Evolutionary conservation across 1,140 invertebrate genomes (phyloP), one percentile per base, ranked within the genome.

Genomic region (Pomacea maculata): DNA sequence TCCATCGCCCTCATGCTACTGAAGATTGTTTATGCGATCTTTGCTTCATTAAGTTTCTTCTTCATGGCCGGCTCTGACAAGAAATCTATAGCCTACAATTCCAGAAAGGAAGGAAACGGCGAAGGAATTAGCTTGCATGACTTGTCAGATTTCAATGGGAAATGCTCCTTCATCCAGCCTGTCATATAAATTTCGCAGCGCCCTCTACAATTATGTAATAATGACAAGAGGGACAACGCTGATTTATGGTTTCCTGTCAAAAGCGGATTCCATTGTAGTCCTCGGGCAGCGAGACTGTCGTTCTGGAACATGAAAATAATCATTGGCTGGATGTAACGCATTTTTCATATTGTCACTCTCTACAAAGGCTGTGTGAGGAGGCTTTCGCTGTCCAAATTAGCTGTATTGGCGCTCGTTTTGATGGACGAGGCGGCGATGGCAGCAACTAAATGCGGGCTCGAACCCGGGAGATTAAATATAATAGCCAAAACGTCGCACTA

Each of bases 191-290:
- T 78, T 67, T 78, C 67, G 45, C 65, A 54, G 11, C 29, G n/a
- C 77, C 11, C 25, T 78, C 65, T 19, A 78, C 77, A 78, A 78
- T 78, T 78, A 78, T 78, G 77, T 78, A 70, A 78, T 78, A 78
- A 78, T 78, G 65, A 71, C 77, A 71, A 78, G 77, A 55, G 65
- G n/a, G 70, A 71, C 57, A 78, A 71, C 55, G 64, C 52, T 71
- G 78, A 79, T 73, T 64, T 65, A 79, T 72, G 70, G n/a, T n/a
- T 55, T 19, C 68, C 78, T 61, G 78, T 79, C 78, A 12, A 79
- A 79, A 29, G 67, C 52, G 29, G 70, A 73, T 77, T 63, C 75
- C 63, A 34, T 45, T 52, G n/a, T 77, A 67, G 75, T 68, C 75
- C 63, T 17, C 61, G 29, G 21, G n/a, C 29, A 6, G 63, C n/a